phyloP scores from a whole-genome alignment of 2,888 invertebrate genomes.

The Trachelus troglodyta region DNA sequence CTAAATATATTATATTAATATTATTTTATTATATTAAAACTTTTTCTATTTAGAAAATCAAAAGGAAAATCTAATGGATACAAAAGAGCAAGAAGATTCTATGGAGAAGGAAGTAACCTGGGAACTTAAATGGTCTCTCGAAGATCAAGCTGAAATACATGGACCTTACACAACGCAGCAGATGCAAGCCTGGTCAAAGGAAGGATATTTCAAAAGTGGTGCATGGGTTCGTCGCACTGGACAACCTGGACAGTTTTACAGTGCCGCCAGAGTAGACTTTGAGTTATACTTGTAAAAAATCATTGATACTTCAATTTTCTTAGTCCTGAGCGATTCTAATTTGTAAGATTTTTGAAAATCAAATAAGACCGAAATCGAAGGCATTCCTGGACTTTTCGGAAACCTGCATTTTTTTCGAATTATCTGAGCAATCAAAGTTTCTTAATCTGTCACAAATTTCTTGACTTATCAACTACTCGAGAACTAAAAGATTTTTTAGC shows the following conservation, averaged over 20 bases:
- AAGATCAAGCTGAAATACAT: slow-evolving; percentile 77
- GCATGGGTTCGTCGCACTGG: slow-evolving; percentile 88
- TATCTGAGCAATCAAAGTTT: no score
- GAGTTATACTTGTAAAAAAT: slow-evolving; percentile 82
- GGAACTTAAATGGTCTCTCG: slow-evolving; percentile 92
- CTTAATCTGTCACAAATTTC: not conserved
- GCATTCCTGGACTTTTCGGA: not conserved
- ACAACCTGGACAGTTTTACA: slow-evolving; percentile 82
- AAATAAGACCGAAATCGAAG: not conserved
- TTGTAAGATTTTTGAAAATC: not conserved
- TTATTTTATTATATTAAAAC: not conserved
- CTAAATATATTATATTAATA: not conserved
- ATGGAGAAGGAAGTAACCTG: slow-evolving; percentile 74
- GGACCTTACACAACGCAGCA: slow-evolving; percentile 88
- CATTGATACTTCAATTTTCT: not conserved
- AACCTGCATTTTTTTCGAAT: not conserved
- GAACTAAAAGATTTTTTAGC: not conserved
- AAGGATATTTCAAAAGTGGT: slow-evolving; percentile 85
- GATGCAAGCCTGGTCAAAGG: slow-evolving; percentile 91
- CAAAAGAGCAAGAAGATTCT: slow-evolving; percentile 42
- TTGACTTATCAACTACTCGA: not conserved
- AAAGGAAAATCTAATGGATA: slow-evolving; percentile 17
- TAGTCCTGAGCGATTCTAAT: not conserved
- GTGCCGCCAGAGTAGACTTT: slow-evolving; percentile 91
- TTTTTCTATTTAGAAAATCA: not conserved